Conservation (phyloP, 2,888 invertebrate genomes). For the Plagodis pulveraria region DNA sequence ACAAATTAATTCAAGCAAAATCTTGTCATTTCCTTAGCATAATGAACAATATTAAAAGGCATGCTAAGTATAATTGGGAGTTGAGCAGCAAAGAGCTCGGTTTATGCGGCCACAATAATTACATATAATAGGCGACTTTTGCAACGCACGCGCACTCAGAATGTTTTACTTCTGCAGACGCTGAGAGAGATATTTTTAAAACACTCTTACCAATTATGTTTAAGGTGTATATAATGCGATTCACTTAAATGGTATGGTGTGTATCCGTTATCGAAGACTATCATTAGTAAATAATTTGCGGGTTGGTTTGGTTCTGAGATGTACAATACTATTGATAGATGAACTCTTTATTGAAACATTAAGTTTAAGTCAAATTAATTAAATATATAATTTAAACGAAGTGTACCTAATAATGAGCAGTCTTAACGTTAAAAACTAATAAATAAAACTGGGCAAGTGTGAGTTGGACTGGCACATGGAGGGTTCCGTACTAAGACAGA, state of each 20-base stretch:
- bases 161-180: constrained; percentile 61
- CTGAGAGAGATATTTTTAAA: constrained; percentile 70
- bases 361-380: too few relatives aligned
- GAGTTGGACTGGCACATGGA: too few relatives aligned
- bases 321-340: too few relatives aligned
- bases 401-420: too few relatives aligned
- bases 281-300: neutral
- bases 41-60: constrained; percentile 80
- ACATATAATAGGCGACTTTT: constrained; percentile 77
- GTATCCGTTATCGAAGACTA: constrained; percentile 20
- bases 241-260: constrained; percentile 52
- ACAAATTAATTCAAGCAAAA: constrained; percentile 70
- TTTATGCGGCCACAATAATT: constrained; percentile 79
- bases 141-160: constrained; percentile 72
- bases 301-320: neutral
- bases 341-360: too few relatives aligned
- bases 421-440: too few relatives aligned
- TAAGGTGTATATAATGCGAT: constrained; percentile 55
- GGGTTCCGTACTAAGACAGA: too few relatives aligned
- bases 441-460: too few relatives aligned
- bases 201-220: constrained; percentile 47
- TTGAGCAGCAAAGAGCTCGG: constrained; percentile 72
- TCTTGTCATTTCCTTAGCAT: constrained; percentile 76
- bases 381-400: too few relatives aligned
- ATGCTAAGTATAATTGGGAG: constrained; percentile 76